Evolutionary conservation across 2,113 vertebrate species (phyloP).

Genomic region (Nyctibius bracteatus): DNA sequence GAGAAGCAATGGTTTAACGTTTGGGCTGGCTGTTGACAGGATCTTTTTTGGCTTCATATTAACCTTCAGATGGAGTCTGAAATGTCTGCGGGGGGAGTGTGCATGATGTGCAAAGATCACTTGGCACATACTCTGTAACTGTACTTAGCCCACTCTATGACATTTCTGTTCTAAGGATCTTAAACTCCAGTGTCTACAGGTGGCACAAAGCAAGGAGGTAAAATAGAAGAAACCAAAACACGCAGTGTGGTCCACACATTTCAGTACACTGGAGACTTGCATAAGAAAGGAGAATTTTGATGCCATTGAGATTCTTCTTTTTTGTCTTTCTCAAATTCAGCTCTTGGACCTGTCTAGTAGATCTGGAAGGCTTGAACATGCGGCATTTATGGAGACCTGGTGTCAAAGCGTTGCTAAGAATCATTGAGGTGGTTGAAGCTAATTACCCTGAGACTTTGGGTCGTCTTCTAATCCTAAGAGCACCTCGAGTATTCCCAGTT

Average conservation of each 20-base stretch:
- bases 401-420: conserved; percentile 91
- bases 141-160: neutral
- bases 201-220: neutral
- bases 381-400: conserved; percentile 94
- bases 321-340: conserved; percentile 54
- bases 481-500: conserved; percentile 91
- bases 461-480: conserved; percentile 88
- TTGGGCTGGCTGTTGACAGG: neutral
- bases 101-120: neutral
- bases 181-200: neutral
- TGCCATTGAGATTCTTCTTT: neutral
- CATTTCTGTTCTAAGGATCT: neutral
- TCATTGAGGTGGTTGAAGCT: conserved; percentile 95
- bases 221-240: neutral
- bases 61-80: neutral
- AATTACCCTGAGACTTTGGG: conserved; percentile 97
- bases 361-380: conserved; percentile 96
- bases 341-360: conserved; percentile 95
- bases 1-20: neutral
- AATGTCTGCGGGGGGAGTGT: neutral
- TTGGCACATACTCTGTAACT: neutral
- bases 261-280: neutral
- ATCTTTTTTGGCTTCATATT: neutral
- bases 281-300: neutral
- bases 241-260: neutral